Evolutionary conservation across 2,797 vertebrate genomes (phyloP).

Genomic region (Tachyglossus aculeatus): DNA sequence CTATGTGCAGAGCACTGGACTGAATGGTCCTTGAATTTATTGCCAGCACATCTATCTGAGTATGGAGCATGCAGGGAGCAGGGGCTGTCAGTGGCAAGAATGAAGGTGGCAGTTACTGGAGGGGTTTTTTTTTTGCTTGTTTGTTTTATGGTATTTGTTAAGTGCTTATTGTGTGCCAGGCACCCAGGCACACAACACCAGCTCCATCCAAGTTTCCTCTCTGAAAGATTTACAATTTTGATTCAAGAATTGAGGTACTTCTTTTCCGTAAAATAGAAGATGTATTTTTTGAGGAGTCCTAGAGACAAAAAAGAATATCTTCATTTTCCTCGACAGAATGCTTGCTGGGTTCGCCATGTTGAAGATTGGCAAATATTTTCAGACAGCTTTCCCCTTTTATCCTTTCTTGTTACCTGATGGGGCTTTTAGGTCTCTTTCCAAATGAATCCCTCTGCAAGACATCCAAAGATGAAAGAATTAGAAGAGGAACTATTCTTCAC

Average conservation of each 20-base stretch:
- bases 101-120: no score
- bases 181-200: no score
- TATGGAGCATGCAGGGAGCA: no score
- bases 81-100: no score
- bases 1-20: no score
- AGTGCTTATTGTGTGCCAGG: no score
- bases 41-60: no score
- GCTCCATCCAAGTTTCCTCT: constrained; percentile 66
- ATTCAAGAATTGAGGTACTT: constrained; percentile 72
- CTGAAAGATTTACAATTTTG: constrained; percentile 75
- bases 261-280: constrained; percentile 69
- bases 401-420: constrained; percentile 66
- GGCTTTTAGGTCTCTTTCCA: constrained; percentile 71
- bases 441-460: constrained; percentile 66
- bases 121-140: no score
- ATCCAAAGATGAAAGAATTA: constrained; percentile 59
- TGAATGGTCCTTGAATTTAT: no score
- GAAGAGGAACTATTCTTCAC: constrained; percentile 52
- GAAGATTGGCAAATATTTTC: constrained; percentile 66
- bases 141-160: no score
- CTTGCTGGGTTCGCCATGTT: constrained; percentile 68
- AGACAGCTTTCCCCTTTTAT: constrained; percentile 71
- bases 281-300: constrained; percentile 74
- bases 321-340: constrained; percentile 73
- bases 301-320: constrained; percentile 67